phyloP scores from a whole-genome alignment of 2,888 invertebrate genomes.

The Nycteola revayana region DNA sequence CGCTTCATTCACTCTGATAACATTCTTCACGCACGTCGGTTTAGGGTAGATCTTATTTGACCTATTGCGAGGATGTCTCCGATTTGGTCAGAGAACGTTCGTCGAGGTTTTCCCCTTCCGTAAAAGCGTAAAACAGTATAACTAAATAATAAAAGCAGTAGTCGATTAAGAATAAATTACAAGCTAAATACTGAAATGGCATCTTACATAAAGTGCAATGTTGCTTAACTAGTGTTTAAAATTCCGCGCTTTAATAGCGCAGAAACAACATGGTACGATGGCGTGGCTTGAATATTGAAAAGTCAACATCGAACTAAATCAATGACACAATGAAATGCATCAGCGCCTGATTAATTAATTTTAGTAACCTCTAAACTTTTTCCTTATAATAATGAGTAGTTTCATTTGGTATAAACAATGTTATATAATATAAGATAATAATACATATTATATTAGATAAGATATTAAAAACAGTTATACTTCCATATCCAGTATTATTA shows the following conservation, averaged over 20 bases:
- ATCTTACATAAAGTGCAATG: constrained; percentile 21
- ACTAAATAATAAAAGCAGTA: constrained; percentile 19
- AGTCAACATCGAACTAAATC: constrained; percentile 1
- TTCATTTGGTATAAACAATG: too few species aligned
- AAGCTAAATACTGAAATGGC: constrained; percentile 28
- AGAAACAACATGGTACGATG: constrained; percentile 18
- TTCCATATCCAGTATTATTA: too few species aligned
- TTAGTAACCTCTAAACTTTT: background rate
- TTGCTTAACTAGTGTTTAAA: constrained; percentile 31
- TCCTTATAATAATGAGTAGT: background rate
- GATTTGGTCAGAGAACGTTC: too few species aligned
- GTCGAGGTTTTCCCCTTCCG: background rate
- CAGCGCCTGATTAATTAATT: constrained; percentile 27
- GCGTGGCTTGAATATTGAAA: constrained; percentile 27
- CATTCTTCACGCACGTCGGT: too few species aligned
- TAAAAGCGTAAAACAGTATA: background rate
- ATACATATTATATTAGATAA: too few species aligned
- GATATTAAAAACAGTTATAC: too few species aligned
- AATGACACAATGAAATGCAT: constrained; percentile 12
- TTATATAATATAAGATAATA: too few species aligned
- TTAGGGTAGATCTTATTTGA: too few species aligned
- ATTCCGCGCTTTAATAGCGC: constrained; percentile 25
- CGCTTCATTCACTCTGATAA: background rate
- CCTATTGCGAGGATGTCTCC: too few species aligned
- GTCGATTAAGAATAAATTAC: constrained; percentile 4